Conservation (phyloP, 2,113 vertebrate species). For the Oncorhynchus masou region DNA sequence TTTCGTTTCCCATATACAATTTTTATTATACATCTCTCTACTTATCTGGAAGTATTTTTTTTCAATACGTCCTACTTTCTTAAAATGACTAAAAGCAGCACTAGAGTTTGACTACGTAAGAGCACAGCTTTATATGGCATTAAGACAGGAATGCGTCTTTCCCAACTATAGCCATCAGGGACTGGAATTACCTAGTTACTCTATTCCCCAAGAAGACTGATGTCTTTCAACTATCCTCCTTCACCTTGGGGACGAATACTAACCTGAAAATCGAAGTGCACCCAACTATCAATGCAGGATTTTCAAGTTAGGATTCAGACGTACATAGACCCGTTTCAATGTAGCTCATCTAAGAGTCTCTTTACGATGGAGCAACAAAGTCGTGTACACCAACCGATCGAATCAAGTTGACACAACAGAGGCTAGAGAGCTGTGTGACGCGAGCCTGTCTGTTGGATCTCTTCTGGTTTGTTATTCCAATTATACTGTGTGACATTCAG, state of each 20-base stretch:
- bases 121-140: constrained; percentile 7
- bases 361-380: no score
- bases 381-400: no score
- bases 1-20: constrained; percentile 26
- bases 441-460: constrained; percentile 23
- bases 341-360: no score
- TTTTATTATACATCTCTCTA: constrained; percentile 15
- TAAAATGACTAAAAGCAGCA: constrained; percentile 2
- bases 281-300: no score
- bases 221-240: not conserved
- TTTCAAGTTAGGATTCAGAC: no score
- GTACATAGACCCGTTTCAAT: no score
- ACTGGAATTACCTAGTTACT: not conserved
- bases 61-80: constrained; percentile 7
- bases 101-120: not conserved
- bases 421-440: not conserved
- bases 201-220: no score
- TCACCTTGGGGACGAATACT: constrained; percentile 1
- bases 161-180: not conserved
- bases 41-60: not conserved
- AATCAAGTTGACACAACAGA: no score
- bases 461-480: constrained; percentile 36
- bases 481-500: constrained; percentile 24
- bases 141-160: not conserved
- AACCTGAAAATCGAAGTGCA: not conserved